A percentile compares a stretch with the other conserved stretches of the same genome.
These are phyloP conservation scores for Sepioteuthis lessoniana DNA, from an alignment of 2,888 invertebrate genomes.

Conservation along the genomic window DNA sequence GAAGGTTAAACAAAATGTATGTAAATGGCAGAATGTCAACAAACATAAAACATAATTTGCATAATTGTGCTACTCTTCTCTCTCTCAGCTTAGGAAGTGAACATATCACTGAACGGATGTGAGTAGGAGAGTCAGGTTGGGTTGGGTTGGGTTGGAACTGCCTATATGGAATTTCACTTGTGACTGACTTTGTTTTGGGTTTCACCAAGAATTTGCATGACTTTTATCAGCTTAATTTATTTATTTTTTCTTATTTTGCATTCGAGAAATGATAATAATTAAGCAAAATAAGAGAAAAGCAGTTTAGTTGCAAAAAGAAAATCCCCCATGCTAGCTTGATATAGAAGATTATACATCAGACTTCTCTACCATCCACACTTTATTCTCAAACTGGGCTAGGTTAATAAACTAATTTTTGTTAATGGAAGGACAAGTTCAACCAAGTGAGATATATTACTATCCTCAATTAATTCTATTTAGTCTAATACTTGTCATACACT, in stretches of 20 bases:
- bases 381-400: no score
- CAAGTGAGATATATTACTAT: no score
- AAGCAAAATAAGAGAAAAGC: neutral
- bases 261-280: neutral
- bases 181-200: neutral
- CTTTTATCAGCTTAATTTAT: neutral
- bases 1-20: neutral
- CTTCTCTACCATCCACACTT: no score
- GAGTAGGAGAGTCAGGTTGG: neutral
- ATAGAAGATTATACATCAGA: neutral
- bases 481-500: no score
- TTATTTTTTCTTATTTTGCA: neutral
- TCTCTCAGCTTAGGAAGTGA: neutral
- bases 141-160: neutral
- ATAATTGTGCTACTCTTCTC: neutral
- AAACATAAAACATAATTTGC: neutral
- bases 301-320: no score
- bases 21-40: constrained; percentile 1
- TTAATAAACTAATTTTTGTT: no score
- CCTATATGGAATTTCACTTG: neutral
- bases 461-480: no score
- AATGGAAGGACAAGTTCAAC: no score
- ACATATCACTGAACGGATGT: neutral
- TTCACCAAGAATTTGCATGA: neutral
- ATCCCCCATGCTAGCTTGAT: neutral